Evolutionary conservation across 2,888 invertebrate species (phyloP).

Genomic region (Hirtodrosophila cameraria): DNA sequence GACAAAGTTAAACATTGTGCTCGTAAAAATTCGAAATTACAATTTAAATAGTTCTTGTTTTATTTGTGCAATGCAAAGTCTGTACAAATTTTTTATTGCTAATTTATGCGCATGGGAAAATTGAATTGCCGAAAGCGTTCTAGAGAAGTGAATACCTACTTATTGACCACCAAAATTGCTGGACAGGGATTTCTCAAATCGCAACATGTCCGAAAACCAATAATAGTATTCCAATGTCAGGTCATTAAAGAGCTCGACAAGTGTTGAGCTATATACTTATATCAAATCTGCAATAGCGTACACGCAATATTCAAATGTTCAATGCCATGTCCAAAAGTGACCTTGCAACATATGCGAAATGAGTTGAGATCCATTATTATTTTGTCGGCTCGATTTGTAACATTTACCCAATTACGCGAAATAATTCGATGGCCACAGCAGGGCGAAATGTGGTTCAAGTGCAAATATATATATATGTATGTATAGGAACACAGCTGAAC

Average conservation of each 20-base stretch:
- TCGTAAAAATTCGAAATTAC: constrained; percentile 68
- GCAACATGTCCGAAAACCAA: neutral
- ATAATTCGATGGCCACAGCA: neutral
- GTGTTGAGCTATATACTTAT: neutral
- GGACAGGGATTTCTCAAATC: constrained; percentile 12
- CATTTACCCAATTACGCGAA: constrained; percentile 38
- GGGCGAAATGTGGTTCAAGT: constrained; percentile 52
- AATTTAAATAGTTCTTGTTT: constrained; percentile 76
- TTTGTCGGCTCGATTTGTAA: constrained; percentile 53
- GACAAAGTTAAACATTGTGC: constrained; percentile 49
- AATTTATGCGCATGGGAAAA: constrained; percentile 79
- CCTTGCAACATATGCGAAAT: constrained; percentile 59
- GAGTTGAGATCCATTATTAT: constrained; percentile 55
- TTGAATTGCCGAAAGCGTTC: constrained; percentile 50
- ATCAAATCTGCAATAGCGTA: constrained; percentile 12
- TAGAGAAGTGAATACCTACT: neutral
- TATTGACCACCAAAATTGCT: constrained; percentile 9
- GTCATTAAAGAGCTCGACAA: constrained; percentile 9
- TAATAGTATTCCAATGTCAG: constrained; percentile 18
- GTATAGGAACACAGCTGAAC: constrained; percentile 6
- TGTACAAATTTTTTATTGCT: constrained; percentile 72
- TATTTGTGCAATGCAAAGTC: constrained; percentile 33
- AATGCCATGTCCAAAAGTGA: constrained; percentile 61
- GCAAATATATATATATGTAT: constrained; percentile 37
- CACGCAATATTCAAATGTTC: constrained; percentile 14